Base-by-base conservation (phyloP, 2,888 invertebrate genomes). In the Parnassius apollo region DNA sequence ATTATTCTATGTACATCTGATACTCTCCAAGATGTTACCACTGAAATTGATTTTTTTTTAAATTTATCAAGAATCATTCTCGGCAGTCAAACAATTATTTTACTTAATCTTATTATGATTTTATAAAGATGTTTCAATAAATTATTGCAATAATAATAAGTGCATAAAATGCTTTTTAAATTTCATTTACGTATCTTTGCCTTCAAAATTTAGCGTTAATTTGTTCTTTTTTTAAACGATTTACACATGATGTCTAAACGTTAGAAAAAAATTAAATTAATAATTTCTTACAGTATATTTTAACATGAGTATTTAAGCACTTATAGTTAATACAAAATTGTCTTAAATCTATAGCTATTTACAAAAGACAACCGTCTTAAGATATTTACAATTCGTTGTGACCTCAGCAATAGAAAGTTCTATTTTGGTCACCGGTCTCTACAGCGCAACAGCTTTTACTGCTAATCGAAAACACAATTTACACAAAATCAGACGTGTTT, bases 281-380 rank as follows among this genome's bases (percentile, higher is more conserved):
- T 13, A 8, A n/a, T 18, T 45, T 44, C 46, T 59, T 59, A 63
- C 13, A 45, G 75, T 81, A 83, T 59, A 79, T 65, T 69, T 77
- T 82, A 82, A 65, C 58, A 80, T 88, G 89, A 90, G 90, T 89
- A 90, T 89, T 90, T 77, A 75, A 81, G 82, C 51, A 77, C 81
- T 82, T 88, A 86, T 70, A 67, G 77, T 70, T 80, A 83, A 79
- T 74, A 77, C 73, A 68, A 51, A 59, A 59, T 22, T 7, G 48
- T 35, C 42, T 58, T 51, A 49, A 54, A 64, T 57, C 48, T 48
- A 59, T 4, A 57, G 9, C 46, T 59, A 56, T 64, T 59, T 57
- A 64, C 63, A 64, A 59, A 44, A 55, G 42, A 59, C 59, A 55
- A 53, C 18, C 18, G 51, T 59, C 56, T 55, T 46, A 48, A 18